Evolutionary conservation across 30 jellyfish, hydroid and myxozoan genomes (phyloP).

Genomic region (Pseudorhiza aurosa): DNA sequence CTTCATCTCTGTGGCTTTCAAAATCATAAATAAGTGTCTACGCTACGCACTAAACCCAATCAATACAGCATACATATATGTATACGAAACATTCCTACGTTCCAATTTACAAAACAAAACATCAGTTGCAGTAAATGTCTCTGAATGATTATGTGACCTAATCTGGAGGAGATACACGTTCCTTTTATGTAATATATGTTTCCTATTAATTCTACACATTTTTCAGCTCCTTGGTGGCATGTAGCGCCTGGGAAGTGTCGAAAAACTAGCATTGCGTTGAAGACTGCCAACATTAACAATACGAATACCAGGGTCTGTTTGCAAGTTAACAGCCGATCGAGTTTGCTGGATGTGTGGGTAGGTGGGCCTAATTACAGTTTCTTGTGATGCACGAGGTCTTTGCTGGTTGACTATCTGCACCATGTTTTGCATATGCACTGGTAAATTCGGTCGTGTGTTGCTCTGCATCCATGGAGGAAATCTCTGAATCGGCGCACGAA

Average conservation of each 20-base stretch:
- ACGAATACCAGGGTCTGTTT: slow-evolving; percentile 2
- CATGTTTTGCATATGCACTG: background rate
- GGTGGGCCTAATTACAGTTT: background rate
- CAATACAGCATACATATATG: no score
- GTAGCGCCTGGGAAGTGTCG: background rate
- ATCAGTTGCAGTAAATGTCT: no score
- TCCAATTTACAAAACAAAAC: no score
- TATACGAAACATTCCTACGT: no score
- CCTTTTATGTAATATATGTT: no score
- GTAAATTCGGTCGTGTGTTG: background rate
- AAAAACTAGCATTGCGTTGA: slow-evolving; percentile 22
- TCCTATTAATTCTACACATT: no score
- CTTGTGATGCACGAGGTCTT: background rate
- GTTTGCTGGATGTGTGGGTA: slow-evolving; percentile 4
- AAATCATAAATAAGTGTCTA: no score
- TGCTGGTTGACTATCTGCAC: background rate
- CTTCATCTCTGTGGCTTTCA: no score
- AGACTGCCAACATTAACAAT: slow-evolving; percentile 27
- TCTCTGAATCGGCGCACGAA: slow-evolving; percentile 1
- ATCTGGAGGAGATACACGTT: no score
- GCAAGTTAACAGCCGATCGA: slow-evolving; percentile 1
- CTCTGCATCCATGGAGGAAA: slow-evolving; percentile 18
- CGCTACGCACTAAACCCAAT: no score
- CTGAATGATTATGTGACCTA: no score
- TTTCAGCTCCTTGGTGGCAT: slow-evolving; percentile 23